Evolutionary conservation across 1,140 invertebrate genomes (phyloP).

Genomic region (Lepidurus packardi): DNA sequence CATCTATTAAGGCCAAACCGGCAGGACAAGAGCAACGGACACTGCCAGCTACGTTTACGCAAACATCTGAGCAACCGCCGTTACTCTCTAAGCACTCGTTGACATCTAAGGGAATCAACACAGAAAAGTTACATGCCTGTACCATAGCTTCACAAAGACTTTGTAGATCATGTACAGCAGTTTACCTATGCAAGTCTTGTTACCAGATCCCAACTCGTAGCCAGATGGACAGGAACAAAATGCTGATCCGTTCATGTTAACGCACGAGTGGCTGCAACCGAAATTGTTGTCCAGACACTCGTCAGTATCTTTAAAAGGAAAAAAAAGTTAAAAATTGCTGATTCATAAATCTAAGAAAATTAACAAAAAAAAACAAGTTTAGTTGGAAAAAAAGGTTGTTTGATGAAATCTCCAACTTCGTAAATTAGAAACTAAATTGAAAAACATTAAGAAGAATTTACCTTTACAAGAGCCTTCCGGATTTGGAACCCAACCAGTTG

Average conservation of each 20-base stretch:
- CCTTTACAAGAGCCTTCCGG: constrained; percentile 48
- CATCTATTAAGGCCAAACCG: constrained; percentile 45
- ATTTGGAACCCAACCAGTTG: constrained; percentile 19
- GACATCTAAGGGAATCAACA: constrained; percentile 53
- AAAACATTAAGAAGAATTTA: constrained; percentile 34
- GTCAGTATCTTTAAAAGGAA: constrained; percentile 46
- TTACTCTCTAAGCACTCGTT: constrained; percentile 68
- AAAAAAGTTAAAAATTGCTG: background rate
- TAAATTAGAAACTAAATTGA: too few relatives aligned
- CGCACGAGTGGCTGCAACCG: constrained; percentile 55
- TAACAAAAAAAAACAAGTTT: background rate
- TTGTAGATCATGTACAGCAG: constrained; percentile 43
- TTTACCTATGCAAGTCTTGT: constrained; percentile 42
- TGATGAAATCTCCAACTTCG: too few relatives aligned
- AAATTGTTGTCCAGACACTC: constrained; percentile 52
- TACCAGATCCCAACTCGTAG: constrained; percentile 44
- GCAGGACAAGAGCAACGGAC: constrained; percentile 43
- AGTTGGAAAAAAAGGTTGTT: too few relatives aligned
- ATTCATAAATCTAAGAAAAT: background rate
- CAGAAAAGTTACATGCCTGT: constrained; percentile 29
- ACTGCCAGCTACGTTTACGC: constrained; percentile 72
- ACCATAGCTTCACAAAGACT: background rate
- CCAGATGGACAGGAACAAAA: constrained; percentile 56
- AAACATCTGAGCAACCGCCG: constrained; percentile 71
- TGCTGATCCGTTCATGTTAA: constrained; percentile 49